Evolutionary conservation across 2,113 vertebrate genomes (phyloP).

Genomic region (Dipodomys ordii): DNA sequence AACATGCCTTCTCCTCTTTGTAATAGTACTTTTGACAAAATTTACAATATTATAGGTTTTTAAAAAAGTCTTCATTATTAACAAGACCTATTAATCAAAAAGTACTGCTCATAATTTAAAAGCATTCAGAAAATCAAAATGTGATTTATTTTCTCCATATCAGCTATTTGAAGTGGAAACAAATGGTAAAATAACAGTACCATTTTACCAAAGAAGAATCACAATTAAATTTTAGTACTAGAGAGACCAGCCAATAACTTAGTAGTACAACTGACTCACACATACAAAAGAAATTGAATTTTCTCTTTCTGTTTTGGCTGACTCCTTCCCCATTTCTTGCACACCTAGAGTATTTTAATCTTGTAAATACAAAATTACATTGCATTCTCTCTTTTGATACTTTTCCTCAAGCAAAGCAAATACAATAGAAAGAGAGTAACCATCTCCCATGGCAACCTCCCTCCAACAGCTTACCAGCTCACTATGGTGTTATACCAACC

Average conservation of each 20-base stretch:
- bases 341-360: conserved; percentile 72
- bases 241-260: background rate
- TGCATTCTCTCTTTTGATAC: conserved; percentile 33
- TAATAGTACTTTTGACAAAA: background rate
- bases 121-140: background rate
- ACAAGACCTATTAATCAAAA: background rate
- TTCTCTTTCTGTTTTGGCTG: background rate
- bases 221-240: background rate
- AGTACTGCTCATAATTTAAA: background rate
- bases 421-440: conserved; percentile 53
- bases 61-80: background rate
- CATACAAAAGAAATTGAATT: conserved; percentile 3
- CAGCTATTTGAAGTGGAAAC: conserved; percentile 2
- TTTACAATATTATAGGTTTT: background rate
- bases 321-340: background rate
- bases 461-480: conserved; percentile 72
- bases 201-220: conserved; percentile 29
- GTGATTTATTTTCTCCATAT: conserved; percentile 7
- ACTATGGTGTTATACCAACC: conserved; percentile 64
- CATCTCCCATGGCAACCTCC: conserved; percentile 57
- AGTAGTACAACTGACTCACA: background rate
- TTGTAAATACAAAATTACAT: conserved; percentile 52
- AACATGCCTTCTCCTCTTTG: background rate
- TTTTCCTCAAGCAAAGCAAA: conserved; percentile 55
- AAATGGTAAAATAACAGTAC: background rate